Evolutionary conservation across 2,888 invertebrate genomes (phyloP), one percentile per base, ranked within the genome.

Genomic region (Dryomyza anilis): DNA sequence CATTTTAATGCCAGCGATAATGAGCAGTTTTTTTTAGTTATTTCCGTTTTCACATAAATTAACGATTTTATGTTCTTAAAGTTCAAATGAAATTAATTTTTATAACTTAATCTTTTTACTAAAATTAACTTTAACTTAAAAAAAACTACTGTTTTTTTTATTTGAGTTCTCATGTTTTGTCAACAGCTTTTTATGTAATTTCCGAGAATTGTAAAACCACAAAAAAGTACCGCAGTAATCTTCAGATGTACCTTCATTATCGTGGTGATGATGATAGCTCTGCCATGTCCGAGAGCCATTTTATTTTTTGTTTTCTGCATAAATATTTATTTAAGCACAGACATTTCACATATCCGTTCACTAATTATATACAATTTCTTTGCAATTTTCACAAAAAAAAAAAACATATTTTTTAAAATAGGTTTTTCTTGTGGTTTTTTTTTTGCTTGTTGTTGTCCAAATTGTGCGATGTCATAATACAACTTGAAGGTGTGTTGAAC

Each of bases 401-500:
- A 43, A 43, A 43, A 8, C n/a, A n/a, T n/a, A n/a, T n/a, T n/a
- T n/a, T n/a, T n/a, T n/a, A n/a, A n/a, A n/a, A n/a, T n/a, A n/a
- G n/a, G 6, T 7, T 48, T 19, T 48, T 21, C 10, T 50, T 50
- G 14, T 25, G 25, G 23, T 21, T 50, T 14, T 50, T 27, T 12
- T 25, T 50, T 21, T 27, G 7, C 4, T 48, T 48, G 8, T 50
- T 50, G 23, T 50, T 27, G 50, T 27, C n/a, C 14, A 7, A 7
- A 52, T 61, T 39, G 12, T 30, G 60, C 52, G 16, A 61, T 61
- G 52, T 33, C 60, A 61, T 52, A 61, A 52, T 25, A n/a, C 10
- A 29, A 30, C 43, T 53, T 43, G 23, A 64, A 39, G 50, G 63
- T 36, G 46, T 63, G 12, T 63, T 56, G 50, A 63, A 56, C 63